Conservation (phyloP, 2,113 vertebrate species). For the Lota lota region DNA sequence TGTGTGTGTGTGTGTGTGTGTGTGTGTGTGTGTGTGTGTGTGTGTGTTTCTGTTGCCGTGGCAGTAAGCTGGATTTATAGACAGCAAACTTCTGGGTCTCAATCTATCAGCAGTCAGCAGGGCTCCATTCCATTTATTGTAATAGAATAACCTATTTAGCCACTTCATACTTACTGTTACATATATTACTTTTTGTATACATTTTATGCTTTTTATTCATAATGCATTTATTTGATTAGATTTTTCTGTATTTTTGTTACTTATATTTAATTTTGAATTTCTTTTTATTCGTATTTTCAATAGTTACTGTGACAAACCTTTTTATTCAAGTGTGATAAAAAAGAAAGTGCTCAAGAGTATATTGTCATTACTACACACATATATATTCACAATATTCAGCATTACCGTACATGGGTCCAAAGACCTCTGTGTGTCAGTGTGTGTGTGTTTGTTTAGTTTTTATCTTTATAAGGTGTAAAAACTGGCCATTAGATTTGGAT, state of each 20-base stretch:
- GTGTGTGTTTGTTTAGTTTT: too few species aligned
- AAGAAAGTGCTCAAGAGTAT: neutral
- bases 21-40: conserved; percentile 25
- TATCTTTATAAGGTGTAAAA: too few species aligned
- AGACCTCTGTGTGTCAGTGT: too few species aligned
- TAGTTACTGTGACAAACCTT: neutral
- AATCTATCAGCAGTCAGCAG: too few species aligned
- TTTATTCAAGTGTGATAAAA: neutral
- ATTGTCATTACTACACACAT: neutral
- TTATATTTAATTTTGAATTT: neutral
- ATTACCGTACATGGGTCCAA: neutral
- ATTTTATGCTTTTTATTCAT: neutral
- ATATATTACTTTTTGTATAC: neutral
- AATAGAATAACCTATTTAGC: neutral
- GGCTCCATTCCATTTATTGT: too few species aligned
- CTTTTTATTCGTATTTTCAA: neutral
- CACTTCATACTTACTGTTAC: neutral
- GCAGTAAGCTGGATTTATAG: conserved; percentile 30
- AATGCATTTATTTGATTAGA: neutral
- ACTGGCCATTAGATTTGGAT: too few species aligned
- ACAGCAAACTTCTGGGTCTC: neutral
- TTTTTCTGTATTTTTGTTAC: neutral
- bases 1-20: conserved; percentile 19
- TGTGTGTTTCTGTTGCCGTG: conserved; percentile 64
- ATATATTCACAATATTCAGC: neutral